Evolutionary conservation across 2,888 invertebrate genomes (phyloP).

Genomic region (Eupithecia vulgata): DNA sequence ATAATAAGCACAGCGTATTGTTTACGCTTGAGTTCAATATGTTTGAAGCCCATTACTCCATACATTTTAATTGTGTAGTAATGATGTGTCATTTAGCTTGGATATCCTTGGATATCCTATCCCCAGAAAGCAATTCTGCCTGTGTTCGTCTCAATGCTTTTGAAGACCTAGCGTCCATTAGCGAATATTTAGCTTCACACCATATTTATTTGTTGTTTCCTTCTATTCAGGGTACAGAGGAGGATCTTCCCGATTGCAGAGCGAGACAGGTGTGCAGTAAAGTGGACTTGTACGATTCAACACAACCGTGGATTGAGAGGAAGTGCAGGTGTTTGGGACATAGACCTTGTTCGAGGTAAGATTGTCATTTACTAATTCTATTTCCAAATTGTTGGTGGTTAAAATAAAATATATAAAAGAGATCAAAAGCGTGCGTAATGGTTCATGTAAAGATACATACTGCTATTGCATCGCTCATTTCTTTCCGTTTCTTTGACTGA

Average conservation of each 20-base stretch:
- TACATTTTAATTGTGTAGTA: no score
- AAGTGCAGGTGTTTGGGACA: conserved; percentile 91
- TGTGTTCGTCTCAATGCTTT: no score
- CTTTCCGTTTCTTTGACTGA: no score
- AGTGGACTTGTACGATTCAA: conserved; percentile 91
- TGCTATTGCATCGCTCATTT: no score
- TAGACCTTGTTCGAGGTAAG: conserved; percentile 87
- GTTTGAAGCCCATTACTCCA: no score
- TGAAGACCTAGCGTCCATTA: not conserved
- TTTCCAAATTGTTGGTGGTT: not conserved
- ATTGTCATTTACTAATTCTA: not conserved
- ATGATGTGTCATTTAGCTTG: not conserved
- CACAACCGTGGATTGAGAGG: conserved; percentile 92
- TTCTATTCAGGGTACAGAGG: conserved; percentile 88
- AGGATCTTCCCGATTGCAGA: conserved; percentile 91
- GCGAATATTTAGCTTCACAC: not conserved
- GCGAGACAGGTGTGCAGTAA: conserved; percentile 93
- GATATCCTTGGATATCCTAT: not conserved
- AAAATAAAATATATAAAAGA: not conserved
- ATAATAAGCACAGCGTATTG: not conserved
- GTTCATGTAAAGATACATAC: no score
- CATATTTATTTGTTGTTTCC: conserved; percentile 20
- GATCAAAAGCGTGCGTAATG: no score
- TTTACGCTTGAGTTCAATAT: no score
- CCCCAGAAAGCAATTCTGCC: not conserved